These are phyloP conservation scores for Lepidostoma basale DNA, from an alignment of 1,140 invertebrate genomes.

Conservation along the genomic window DNA sequence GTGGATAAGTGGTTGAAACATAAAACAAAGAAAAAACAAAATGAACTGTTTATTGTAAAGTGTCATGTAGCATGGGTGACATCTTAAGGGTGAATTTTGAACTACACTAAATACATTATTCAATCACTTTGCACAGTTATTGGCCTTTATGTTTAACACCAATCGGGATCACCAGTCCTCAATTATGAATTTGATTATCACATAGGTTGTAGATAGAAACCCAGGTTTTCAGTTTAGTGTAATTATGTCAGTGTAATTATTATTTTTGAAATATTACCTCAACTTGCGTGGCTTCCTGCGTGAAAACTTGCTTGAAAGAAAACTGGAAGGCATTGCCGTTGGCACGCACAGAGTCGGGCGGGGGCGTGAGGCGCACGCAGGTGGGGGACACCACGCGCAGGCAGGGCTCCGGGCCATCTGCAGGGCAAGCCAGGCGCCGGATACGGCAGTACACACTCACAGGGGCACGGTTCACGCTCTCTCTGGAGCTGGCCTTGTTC, in stretches of 20 bases:
- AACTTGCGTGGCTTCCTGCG: constrained; percentile 75
- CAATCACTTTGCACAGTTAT: too few species aligned
- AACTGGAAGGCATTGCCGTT: constrained; percentile 74
- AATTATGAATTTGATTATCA: too few species aligned
- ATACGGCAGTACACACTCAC: constrained; percentile 40
- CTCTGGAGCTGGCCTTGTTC: constrained; percentile 27
- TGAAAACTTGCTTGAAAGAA: constrained; percentile 86
- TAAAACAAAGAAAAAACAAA: too few species aligned
- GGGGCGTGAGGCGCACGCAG: constrained; percentile 71
- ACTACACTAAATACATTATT: too few species aligned
- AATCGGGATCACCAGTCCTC: too few species aligned
- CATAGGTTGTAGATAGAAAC: too few species aligned
- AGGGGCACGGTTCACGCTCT: constrained; percentile 33
- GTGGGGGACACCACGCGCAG: constrained; percentile 75
- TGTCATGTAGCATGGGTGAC: too few species aligned
- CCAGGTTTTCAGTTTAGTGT: too few species aligned
- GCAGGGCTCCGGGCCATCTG: constrained; percentile 57
- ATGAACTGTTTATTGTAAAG: too few species aligned
- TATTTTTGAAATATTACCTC: constrained; percentile 61
- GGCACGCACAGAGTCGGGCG: constrained; percentile 66
- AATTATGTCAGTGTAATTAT: background rate
- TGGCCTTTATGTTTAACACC: too few species aligned
- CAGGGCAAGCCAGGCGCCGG: background rate
- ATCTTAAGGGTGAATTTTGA: too few species aligned
- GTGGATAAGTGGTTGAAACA: too few species aligned